Conservation (phyloP, 30 jellyfish, hydroid and myxozoan species). For the Cassiopea xamachana region DNA sequence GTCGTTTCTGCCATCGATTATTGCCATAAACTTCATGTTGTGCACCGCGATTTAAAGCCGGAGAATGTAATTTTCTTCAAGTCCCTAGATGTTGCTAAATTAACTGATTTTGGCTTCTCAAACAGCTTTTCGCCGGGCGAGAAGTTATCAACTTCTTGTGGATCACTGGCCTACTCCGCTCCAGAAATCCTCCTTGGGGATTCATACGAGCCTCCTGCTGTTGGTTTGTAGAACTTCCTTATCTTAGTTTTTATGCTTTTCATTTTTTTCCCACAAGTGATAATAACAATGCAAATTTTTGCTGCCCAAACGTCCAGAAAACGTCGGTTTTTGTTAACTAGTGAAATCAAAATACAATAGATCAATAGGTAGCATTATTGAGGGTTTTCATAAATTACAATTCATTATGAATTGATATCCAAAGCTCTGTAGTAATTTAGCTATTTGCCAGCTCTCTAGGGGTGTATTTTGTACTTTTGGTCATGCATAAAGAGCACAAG, state of each 20-base stretch:
- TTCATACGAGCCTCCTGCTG: slow-evolving; percentile 98
- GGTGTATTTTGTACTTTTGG: too few relatives aligned
- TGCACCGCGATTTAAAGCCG: slow-evolving; percentile 98
- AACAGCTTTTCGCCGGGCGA: slow-evolving; percentile 94
- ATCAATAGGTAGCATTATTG: neutral
- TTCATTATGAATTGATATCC: too few relatives aligned
- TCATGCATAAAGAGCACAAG: too few relatives aligned
- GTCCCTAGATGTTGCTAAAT: slow-evolving; percentile 87
- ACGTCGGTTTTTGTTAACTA: neutral
- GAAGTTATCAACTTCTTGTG: slow-evolving; percentile 91
- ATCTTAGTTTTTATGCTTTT: neutral
- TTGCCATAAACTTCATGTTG: slow-evolving; percentile 98
- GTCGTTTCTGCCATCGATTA: slow-evolving; percentile 96
- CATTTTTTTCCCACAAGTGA: neutral
- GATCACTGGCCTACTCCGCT: slow-evolving; percentile 98
- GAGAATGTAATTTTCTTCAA: slow-evolving; percentile 95
- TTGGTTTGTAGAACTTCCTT: slow-evolving; percentile 66
- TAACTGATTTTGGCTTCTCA: slow-evolving; percentile 98
- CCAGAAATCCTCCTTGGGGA: slow-evolving; percentile 98
- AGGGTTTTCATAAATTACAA: neutral
- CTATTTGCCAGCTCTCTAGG: too few relatives aligned
- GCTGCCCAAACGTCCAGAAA: neutral
- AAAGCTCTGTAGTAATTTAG: too few relatives aligned
- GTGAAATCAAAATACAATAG: neutral
- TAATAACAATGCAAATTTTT: neutral